These are phyloP conservation scores for Glareola pratincola DNA, from an alignment of 2,113 vertebrate genomes.

Conservation along the genomic window DNA sequence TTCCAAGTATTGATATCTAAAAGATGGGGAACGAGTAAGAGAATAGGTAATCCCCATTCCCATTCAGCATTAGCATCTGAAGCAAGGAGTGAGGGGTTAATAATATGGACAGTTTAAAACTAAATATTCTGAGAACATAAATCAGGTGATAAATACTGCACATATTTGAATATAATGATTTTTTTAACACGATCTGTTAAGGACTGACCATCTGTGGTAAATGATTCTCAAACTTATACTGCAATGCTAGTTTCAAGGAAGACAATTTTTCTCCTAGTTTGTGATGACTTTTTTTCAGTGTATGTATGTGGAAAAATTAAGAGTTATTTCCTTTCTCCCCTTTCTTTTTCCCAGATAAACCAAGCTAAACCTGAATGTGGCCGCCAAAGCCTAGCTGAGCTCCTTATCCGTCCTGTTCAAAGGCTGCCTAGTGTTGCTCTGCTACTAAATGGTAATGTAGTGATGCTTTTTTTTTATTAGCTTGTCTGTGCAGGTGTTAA, in stretches of 20 bases:
- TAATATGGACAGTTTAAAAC: neutral
- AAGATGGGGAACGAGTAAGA: neutral
- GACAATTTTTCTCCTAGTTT: neutral
- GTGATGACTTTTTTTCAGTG: neutral
- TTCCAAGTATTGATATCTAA: neutral
- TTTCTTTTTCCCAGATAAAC: constrained; percentile 82
- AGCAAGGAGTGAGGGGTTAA: neutral
- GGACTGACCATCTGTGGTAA: neutral
- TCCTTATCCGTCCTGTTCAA: constrained; percentile 96
- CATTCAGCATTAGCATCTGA: neutral
- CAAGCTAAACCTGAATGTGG: constrained; percentile 97
- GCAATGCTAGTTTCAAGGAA: neutral
- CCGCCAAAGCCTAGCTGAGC: constrained; percentile 90
- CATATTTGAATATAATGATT: neutral
- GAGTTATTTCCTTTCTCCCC: neutral
- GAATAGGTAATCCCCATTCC: rapidly evolving
- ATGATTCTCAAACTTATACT: neutral
- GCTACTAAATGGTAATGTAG: constrained; percentile 87
- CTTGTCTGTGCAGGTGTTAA: neutral
- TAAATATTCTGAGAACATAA: neutral
- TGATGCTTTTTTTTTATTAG: neutral
- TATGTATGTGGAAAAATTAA: neutral
- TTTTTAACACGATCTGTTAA: neutral
- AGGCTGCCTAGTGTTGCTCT: constrained; percentile 93
- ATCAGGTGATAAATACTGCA: neutral